These are phyloP conservation scores for Blomia tropicalis DNA, from an alignment of 2,888 invertebrate species.

Conservation along the genomic window DNA sequence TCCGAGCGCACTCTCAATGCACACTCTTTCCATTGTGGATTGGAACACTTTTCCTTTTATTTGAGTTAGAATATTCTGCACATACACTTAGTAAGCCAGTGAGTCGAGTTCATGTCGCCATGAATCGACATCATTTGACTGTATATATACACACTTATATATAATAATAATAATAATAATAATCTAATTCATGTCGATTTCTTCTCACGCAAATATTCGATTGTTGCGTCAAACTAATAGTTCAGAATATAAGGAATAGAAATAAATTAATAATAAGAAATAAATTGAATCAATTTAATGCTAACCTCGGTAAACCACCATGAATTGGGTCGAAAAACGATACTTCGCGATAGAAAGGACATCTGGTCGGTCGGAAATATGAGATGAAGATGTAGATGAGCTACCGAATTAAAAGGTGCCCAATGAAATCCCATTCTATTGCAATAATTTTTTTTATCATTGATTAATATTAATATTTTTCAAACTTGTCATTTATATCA, in stretches of 20 bases:
- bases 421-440: constrained; percentile 63
- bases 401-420: constrained; percentile 70
- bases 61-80: too few relatives aligned
- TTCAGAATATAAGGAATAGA: constrained; percentile 19
- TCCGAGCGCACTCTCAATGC: too few relatives aligned
- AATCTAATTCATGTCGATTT: too few relatives aligned
- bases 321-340: constrained; percentile 26
- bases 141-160: too few relatives aligned
- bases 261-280: constrained; percentile 9
- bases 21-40: too few relatives aligned
- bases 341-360: constrained; percentile 36
- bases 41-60: too few relatives aligned
- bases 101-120: too few relatives aligned
- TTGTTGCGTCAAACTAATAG: constrained; percentile 3
- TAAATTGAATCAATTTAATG: constrained; percentile 17
- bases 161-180: too few relatives aligned
- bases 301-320: constrained; percentile 30
- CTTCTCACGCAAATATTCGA: constrained; percentile 9
- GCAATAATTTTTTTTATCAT: constrained; percentile 9
- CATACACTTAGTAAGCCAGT: too few relatives aligned
- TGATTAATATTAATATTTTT: too few relatives aligned
- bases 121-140: too few relatives aligned
- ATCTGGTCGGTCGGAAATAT: constrained; percentile 63
- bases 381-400: constrained; percentile 67
- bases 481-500: background rate